Conservation (phyloP, 2,888 invertebrate species). For the Ophion costatus region DNA sequence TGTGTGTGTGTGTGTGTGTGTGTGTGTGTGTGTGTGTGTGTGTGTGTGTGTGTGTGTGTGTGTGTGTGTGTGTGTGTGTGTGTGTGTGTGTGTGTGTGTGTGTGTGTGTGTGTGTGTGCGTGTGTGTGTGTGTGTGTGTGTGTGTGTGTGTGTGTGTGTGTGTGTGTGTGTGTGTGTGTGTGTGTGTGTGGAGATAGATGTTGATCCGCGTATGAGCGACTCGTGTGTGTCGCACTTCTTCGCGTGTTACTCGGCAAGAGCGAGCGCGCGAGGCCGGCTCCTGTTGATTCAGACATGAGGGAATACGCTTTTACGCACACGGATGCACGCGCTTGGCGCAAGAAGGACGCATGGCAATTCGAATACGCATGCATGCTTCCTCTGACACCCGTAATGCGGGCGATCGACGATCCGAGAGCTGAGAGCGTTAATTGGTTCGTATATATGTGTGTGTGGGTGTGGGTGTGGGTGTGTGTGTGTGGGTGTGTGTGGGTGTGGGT, state of each 20-base stretch:
- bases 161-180: no score
- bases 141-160: no score
- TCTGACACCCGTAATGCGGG: slow-evolving; percentile 8
- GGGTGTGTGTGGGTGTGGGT: no score
- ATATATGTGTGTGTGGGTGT: neutral
- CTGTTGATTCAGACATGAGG: slow-evolving; percentile 29
- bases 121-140: no score
- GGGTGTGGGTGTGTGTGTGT: no score
- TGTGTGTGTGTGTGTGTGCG: no score
- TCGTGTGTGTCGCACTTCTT: slow-evolving; percentile 54
- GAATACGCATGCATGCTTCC: neutral
- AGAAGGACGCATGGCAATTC: neutral
- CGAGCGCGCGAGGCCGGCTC: slow-evolving; percentile 51
- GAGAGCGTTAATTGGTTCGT: slow-evolving; percentile 44
- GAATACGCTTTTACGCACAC: neutral
- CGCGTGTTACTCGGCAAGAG: slow-evolving; percentile 58
- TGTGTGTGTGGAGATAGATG: no score
- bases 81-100: no score
- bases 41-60: no score
- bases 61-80: no score
- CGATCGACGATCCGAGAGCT: slow-evolving; percentile 2
- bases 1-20: no score
- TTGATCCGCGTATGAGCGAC: slow-evolving; percentile 32
- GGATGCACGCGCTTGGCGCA: neutral
- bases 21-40: no score